These are phyloP conservation scores for Neomorphus geoffroyi DNA, from an alignment of 2,797 vertebrate genomes.

Conservation along the genomic window DNA sequence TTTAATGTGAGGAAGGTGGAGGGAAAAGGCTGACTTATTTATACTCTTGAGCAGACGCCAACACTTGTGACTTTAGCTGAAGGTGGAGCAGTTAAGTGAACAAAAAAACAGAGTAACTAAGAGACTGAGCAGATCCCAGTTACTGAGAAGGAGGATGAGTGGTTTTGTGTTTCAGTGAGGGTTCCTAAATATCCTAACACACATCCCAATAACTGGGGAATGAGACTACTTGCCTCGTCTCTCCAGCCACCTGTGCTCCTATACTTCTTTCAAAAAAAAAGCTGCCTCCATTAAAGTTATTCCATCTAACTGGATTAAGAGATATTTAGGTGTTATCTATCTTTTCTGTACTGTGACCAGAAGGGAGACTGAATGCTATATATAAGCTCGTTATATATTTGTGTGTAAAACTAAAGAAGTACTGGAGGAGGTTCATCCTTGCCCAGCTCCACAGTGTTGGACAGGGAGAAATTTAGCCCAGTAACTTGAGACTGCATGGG, in stretches of 20 bases:
- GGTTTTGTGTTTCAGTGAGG: neutral
- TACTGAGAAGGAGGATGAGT: neutral
- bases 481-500: neutral
- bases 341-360: neutral
- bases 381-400: neutral
- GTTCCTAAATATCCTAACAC: neutral
- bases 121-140: neutral
- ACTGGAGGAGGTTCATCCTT: neutral
- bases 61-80: neutral
- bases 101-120: neutral
- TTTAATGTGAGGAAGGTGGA: neutral
- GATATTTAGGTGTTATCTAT: neutral
- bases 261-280: neutral
- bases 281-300: neutral
- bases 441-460: accelerated
- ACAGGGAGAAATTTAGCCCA: neutral
- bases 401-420: neutral
- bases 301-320: neutral
- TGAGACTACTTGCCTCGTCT: accelerated
- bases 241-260: accelerated
- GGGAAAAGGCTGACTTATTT: neutral
- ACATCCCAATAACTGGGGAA: neutral
- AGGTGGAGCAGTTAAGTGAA: neutral
- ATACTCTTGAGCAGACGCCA: neutral
- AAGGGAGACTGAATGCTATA: neutral